Evolutionary conservation across 2,888 invertebrate genomes (phyloP).

Genomic region (Drosophila picticornis): DNA sequence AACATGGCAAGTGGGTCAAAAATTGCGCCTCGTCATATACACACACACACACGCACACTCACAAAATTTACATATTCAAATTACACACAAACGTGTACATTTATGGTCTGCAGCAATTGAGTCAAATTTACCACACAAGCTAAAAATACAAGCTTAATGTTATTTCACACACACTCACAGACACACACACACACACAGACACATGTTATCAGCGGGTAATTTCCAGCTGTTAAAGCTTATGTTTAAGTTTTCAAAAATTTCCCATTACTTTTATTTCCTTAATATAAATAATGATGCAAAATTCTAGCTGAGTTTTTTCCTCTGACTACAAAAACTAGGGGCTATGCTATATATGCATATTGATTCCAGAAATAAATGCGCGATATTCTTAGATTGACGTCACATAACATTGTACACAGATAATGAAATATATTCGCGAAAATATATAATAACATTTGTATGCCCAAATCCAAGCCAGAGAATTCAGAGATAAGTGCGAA

Average conservation of each 20-base stretch:
- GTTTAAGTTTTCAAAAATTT: slow-evolving; percentile 12
- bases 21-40: slow-evolving; percentile 60
- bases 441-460: background rate
- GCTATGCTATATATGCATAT: background rate
- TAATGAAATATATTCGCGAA: background rate
- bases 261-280: background rate
- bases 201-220: slow-evolving; percentile 17
- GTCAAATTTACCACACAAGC: slow-evolving; percentile 42
- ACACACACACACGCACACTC: slow-evolving; percentile 15
- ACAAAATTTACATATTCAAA: slow-evolving; percentile 20
- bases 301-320: background rate
- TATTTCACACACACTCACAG: slow-evolving; percentile 1
- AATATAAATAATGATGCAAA: background rate
- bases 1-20: slow-evolving; percentile 75
- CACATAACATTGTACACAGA: background rate
- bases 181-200: background rate
- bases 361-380: background rate
- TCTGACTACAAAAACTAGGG: background rate
- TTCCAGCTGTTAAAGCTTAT: slow-evolving; percentile 18
- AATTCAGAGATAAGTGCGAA: background rate
- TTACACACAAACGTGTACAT: slow-evolving; percentile 17
- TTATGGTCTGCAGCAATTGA: slow-evolving; percentile 31
- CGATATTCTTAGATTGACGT: background rate
- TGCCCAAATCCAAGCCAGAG: background rate
- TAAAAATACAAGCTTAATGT: slow-evolving; percentile 3